Percentiles rank a stretch among this genome's conserved stretches.
Evolutionary conservation across 2,888 invertebrate genomes (phyloP).

Genomic region (Dryadula phaetusa): DNA sequence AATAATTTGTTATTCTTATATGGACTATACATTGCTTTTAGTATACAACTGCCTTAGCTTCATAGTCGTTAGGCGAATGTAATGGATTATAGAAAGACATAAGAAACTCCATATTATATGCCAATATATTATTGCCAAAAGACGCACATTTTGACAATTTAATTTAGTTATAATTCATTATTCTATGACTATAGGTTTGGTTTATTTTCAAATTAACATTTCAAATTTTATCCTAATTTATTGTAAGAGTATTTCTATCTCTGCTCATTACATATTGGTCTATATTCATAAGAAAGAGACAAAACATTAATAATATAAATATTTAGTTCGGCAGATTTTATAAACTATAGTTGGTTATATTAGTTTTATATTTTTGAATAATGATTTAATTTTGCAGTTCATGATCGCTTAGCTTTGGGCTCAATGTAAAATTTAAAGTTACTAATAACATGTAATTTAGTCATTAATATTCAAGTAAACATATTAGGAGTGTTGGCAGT

Average conservation of each 20-base stretch:
- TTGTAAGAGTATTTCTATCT: background rate
- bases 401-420: conserved; percentile 5
- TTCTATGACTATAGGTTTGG: background rate
- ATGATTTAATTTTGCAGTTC: background rate
- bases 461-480: background rate
- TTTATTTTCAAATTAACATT: too few relatives aligned
- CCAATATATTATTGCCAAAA: conserved; percentile 44
- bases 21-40: conserved; percentile 14
- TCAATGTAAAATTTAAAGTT: conserved; percentile 27
- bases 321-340: too few relatives aligned
- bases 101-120: conserved; percentile 44
- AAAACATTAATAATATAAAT: background rate
- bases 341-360: too few relatives aligned
- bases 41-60: conserved; percentile 25
- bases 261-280: background rate
- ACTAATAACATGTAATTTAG: conserved; percentile 40
- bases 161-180: background rate
- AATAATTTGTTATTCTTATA: conserved; percentile 50
- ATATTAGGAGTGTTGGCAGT: conserved; percentile 9
- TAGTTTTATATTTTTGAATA: background rate
- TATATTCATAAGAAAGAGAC: background rate
- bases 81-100: conserved; percentile 11
- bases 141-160: conserved; percentile 36
- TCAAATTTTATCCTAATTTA: too few relatives aligned
- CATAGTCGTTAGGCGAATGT: conserved; percentile 13